phyloP scores from a whole-genome alignment of 1,140 invertebrate genomes.

The Hylaeus volcanicus region DNA sequence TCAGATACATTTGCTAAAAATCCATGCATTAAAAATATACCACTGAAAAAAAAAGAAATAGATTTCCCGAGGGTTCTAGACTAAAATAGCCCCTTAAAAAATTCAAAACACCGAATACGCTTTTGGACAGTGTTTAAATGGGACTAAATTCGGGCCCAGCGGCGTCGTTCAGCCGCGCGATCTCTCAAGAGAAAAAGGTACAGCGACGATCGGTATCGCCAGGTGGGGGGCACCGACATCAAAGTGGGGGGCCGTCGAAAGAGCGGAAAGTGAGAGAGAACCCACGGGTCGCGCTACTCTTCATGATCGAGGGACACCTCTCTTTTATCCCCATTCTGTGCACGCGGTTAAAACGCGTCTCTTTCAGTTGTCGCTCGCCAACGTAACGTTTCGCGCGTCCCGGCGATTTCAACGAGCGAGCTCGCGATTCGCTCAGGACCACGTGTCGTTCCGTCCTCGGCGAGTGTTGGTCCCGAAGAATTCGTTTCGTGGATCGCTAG shows the following conservation, averaged over 20 bases:
- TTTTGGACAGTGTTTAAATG: too few relatives aligned
- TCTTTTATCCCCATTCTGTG: slow-evolving; percentile 70
- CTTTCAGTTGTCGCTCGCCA: slow-evolving; percentile 75
- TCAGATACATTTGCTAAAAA: too few relatives aligned
- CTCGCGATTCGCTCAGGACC: slow-evolving; percentile 13
- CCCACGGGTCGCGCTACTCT: slow-evolving; percentile 54
- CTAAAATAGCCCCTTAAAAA: too few relatives aligned
- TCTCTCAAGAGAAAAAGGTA: slow-evolving; percentile 17
- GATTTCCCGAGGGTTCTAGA: too few relatives aligned
- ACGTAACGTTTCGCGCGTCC: slow-evolving; percentile 66
- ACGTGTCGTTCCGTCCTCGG: not conserved
- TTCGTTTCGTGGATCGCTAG: not conserved
- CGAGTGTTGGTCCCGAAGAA: not conserved
- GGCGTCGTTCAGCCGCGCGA: not conserved
- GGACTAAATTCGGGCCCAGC: too few relatives aligned
- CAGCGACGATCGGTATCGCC: slow-evolving; percentile 30
- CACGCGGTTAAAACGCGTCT: slow-evolving; percentile 56
- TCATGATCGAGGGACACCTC: slow-evolving; percentile 68
- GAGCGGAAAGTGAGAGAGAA: slow-evolving; percentile 49
- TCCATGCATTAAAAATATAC: too few relatives aligned
- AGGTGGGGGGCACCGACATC: slow-evolving; percentile 10
- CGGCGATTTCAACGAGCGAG: slow-evolving; percentile 14
- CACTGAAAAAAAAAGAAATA: too few relatives aligned
- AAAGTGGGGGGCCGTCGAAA: slow-evolving; percentile 21
- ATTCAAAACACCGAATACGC: too few relatives aligned